Evolutionary conservation across 1,140 invertebrate species (phyloP), one percentile per base, ranked within the genome.

Genomic region (Apis cerana): DNA sequence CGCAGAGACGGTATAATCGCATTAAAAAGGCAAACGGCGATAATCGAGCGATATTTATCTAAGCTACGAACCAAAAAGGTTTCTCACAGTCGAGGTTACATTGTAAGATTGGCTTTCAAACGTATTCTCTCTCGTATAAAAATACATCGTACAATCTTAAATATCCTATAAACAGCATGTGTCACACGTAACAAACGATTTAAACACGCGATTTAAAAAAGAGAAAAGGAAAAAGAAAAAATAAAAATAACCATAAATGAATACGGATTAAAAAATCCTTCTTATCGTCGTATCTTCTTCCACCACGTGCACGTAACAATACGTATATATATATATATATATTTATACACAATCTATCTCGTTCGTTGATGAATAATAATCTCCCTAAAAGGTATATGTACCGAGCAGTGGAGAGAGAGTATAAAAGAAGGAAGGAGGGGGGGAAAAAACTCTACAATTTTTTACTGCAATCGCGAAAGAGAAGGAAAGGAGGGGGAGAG

Each of bases 21-120:
- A 33, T 33, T 33, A 9, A 54, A 75, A 67, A 67, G 71, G 59
- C 52, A 67, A 62, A 58, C 72, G 43, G 68, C 27, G 52, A 15
- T 62, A 33, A 19, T 27, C 54, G 21, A 12, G 52, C 15, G 27
- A 75, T 23, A 17, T 19, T 81, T 54, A 21, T 13, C 21, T 76
- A 76, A 33, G 67, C 19, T 33, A 33, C 3, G 33, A 33, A 43
- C 43, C 59, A 17, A 27, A 78, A 11, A 9, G 2, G 3, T 33
- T 33, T 48, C 17, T 50, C 33, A 11, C 52, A n/a, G 56, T 7
- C 5, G 50, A 68, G 17, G 17, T 75, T 58, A 54, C 50, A 33
- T 33, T 33, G 27, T 27, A n/a, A n/a, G n/a, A 27, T 71, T 27
- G 52, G 52, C 69, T 71, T 33, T 2, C 33, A 33, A 23, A 15